Percentiles rank a stretch among this genome's conserved stretches.
phyloP scores from a whole-genome alignment of 2,888 invertebrate species.

The Salticus scenicus region DNA sequence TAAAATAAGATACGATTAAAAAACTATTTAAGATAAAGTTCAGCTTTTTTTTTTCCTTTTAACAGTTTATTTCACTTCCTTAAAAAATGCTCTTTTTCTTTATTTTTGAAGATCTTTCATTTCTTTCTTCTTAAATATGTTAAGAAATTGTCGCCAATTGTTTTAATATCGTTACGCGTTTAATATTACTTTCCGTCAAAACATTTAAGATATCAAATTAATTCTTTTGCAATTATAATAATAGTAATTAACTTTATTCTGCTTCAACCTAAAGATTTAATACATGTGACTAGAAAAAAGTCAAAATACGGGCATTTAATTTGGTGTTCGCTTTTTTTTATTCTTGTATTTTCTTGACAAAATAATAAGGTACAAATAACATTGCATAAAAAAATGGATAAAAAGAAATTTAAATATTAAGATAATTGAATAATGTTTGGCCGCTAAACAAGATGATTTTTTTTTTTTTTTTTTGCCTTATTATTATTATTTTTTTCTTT shows the following conservation, averaged over 20 bases:
- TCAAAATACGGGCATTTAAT: neutral
- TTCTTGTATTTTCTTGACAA: neutral
- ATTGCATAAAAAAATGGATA: constrained; percentile 17
- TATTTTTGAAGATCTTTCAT: too few species aligned
- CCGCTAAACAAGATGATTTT: constrained; percentile 16
- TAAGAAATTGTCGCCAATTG: too few species aligned
- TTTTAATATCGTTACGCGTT: too few species aligned
- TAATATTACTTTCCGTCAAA: too few species aligned
- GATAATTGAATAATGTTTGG: constrained; percentile 55
- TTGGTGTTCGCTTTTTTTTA: neutral
- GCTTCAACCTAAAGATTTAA: neutral
- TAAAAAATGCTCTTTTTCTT: too few species aligned
- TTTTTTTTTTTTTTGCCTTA: constrained; percentile 11
- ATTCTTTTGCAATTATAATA: neutral
- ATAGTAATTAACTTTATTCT: neutral
- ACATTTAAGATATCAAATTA: too few species aligned
- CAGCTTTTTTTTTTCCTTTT: too few species aligned
- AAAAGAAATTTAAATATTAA: constrained; percentile 36
- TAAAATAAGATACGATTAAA: too few species aligned
- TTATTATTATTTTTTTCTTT: neutral
- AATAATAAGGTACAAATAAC: neutral
- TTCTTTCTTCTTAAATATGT: too few species aligned
- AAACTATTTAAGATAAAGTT: too few species aligned
- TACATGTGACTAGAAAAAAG: neutral
- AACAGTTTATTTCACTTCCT: too few species aligned